Evolutionary conservation across 2,797 vertebrate species (phyloP).

Genomic region (Remorina albescens): DNA sequence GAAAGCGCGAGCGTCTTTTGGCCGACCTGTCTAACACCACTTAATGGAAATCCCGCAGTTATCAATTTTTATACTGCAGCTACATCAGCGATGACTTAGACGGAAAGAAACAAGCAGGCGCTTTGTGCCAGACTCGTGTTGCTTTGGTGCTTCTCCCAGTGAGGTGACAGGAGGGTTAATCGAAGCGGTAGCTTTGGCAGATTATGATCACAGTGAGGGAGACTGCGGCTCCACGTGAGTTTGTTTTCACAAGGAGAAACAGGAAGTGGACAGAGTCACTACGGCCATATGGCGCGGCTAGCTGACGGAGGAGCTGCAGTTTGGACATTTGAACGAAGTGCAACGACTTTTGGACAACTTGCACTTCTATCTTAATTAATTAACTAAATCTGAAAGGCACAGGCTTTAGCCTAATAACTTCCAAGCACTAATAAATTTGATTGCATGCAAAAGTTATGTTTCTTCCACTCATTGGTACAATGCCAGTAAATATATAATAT

Average conservation of each 20-base stretch:
- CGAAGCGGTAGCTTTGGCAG: conserved; percentile 15
- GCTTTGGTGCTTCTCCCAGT: neutral
- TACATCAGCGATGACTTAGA: conserved; percentile 1
- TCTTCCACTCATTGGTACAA: neutral
- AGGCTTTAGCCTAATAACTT: neutral
- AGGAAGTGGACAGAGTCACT: conserved; percentile 73
- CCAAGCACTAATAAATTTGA: neutral
- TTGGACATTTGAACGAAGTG: conserved; percentile 18
- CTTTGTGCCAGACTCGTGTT: neutral
- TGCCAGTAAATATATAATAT: neutral
- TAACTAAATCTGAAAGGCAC: neutral
- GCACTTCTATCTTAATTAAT: neutral
- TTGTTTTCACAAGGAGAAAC: conserved; percentile 82
- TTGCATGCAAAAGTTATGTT: neutral
- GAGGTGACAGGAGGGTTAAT: neutral
- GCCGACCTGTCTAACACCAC: conserved; percentile 64
- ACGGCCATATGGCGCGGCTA: conserved; percentile 27
- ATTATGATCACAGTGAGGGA: conserved; percentile 44
- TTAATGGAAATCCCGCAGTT: conserved; percentile 47
- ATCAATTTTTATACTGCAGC: conserved; percentile 42
- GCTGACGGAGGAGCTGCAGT: conserved; percentile 10
- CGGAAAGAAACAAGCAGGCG: conserved; percentile 24
- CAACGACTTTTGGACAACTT: conserved; percentile 6
- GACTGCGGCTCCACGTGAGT: conserved; percentile 81
- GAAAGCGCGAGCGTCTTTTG: conserved; percentile 61